Conservation (phyloP, 2,797 vertebrate species). For the Chrysocyon brachyurus region DNA sequence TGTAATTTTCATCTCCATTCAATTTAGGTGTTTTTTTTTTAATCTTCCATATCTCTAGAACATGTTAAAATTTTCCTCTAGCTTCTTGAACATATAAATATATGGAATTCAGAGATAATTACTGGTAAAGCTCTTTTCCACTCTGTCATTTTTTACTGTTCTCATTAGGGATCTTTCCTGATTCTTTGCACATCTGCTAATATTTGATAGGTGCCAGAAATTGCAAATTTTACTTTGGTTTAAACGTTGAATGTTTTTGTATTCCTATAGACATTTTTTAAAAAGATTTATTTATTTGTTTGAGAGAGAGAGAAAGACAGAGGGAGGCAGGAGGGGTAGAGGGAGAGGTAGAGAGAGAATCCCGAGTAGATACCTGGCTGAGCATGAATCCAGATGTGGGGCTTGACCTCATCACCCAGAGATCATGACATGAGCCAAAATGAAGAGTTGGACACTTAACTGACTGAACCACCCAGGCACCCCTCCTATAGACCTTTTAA, state of each 20-base stretch:
- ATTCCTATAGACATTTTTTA: background rate
- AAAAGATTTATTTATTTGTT: background rate
- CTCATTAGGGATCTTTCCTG: background rate
- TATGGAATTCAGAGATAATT: background rate
- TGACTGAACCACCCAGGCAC: background rate
- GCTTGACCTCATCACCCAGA: background rate
- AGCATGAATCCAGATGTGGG: background rate
- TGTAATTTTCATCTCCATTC: background rate
- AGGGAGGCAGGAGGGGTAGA: background rate
- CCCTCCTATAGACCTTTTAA: background rate
- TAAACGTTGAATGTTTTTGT: background rate
- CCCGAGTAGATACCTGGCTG: background rate
- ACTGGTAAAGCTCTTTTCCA: conserved; percentile 1
- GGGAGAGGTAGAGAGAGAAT: background rate
- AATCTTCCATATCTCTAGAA: background rate
- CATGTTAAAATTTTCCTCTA: background rate
- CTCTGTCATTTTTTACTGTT: background rate
- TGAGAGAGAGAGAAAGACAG: background rate
- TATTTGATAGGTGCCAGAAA: conserved; percentile 16
- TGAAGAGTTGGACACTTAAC: background rate
- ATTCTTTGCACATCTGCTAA: background rate
- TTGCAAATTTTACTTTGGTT: background rate
- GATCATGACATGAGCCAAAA: background rate
- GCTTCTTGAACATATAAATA: conserved; percentile 40
- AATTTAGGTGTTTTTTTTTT: background rate